Conservation (phyloP, 2,797 vertebrate species). For the Spea hammondii region DNA sequence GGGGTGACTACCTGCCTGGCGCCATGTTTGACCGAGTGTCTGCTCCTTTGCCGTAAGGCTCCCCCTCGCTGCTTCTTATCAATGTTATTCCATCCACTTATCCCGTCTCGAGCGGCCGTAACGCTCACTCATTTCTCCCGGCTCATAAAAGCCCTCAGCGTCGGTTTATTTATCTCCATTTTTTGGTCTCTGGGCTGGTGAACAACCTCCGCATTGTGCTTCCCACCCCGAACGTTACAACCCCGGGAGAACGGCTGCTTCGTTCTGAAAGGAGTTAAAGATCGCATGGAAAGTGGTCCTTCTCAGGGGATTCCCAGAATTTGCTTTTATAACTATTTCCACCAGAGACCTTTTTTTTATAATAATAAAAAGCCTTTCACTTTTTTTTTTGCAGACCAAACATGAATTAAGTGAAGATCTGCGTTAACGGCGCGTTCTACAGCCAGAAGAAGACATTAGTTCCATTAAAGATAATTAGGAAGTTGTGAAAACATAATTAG, state of each 20-base stretch:
- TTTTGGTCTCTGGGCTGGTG: constrained; percentile 5
- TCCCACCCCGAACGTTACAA: constrained; percentile 13
- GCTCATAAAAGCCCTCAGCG: constrained; percentile 30
- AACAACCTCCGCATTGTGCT: constrained; percentile 35
- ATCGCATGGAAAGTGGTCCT: constrained; percentile 36
- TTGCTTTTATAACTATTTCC: constrained; percentile 41
- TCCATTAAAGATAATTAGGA: constrained; percentile 50
- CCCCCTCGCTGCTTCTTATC: constrained; percentile 39
- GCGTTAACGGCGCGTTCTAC: constrained; percentile 9
- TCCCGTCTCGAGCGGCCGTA: constrained; percentile 32
- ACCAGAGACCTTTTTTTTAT: constrained; percentile 38
- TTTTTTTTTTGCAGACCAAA: constrained; percentile 36
- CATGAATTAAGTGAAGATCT: constrained; percentile 41
- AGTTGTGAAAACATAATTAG: constrained; percentile 53
- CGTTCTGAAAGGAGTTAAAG: constrained; percentile 34
- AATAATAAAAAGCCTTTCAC: constrained; percentile 22
- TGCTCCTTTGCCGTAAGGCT: constrained; percentile 36
- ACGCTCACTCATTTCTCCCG: constrained; percentile 32
- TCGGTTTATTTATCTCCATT: constrained; percentile 46
- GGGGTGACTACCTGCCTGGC: constrained; percentile 24
- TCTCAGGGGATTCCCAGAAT: constrained; percentile 35
- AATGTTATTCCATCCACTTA: constrained; percentile 49
- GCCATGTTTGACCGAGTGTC: constrained; percentile 44
- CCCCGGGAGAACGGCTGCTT: constrained; percentile 27
- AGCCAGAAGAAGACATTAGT: constrained; percentile 31